Base-by-base conservation (phyloP, 2,888 invertebrate species). In the Acrobasis suavella region DNA sequence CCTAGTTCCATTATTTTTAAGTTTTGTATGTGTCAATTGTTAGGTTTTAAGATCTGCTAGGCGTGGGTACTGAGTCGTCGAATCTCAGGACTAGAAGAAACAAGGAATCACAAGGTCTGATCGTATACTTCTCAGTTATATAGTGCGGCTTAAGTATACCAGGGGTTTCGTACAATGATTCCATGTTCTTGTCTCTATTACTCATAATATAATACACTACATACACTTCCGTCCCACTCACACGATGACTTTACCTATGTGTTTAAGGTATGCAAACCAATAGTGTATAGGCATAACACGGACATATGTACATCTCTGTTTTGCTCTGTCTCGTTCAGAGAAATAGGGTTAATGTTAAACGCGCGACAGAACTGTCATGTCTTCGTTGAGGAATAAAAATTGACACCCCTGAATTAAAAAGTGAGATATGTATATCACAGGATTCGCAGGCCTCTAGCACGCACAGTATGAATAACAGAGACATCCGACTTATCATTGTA, bases 21-120 rank as follows among this genome's bases (percentile, higher is more conserved):
- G 83, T 86, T 85, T 50, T 70, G 74, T 81, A 72, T 81, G 72
- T 78, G 87, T 90, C 88, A 89, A 89, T 89, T 82, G 82, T 78
- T 89, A 89, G 85, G 85, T 80, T 67, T 70, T 81, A 82, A 81
- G 78, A 72, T 56, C 38, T 38, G 54, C 15, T 42, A 56, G 56
- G 56, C 42, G 42, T 56, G 56, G 56, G 56, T 56, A 67, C 70
- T 72, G 14, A 2, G 12, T 5, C 37, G n/a, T 56, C 7, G 56
- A 56, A 56, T 56, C 56, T 56, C 56, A 56, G 56, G 39, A 39
- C 9, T 56, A 17, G 56, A 42, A 56, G 42, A 42, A 56, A 55
- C 39, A 46, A 42, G 42, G 42, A 56, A 17, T 22, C 46, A 12
- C 39, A 55, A 55, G 55, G 38, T 55, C 55, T 55, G 55, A 39